Evolutionary conservation across 2,113 vertebrate genomes (phyloP), one percentile per base, ranked within the genome.

Genomic region (Misgurnus mizolepis): DNA sequence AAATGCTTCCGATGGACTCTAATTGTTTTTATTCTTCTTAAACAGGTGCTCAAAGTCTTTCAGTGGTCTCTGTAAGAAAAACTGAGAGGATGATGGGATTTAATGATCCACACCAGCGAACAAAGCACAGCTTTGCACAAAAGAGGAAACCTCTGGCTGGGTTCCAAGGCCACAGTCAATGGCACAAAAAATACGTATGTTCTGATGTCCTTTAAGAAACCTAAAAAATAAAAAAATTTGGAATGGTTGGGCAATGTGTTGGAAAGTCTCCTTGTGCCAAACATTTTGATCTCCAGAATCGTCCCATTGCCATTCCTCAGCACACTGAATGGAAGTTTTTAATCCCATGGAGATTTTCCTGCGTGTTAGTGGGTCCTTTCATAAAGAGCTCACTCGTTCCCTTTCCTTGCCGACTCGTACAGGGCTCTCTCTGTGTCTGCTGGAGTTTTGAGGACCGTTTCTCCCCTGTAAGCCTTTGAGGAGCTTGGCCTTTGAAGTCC

Each of bases 401-500:
- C 67, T 62, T 70, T 61, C 7, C 69, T 68, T 17, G n/a, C 56
- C 39, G 22, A 22, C 61, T 22, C 68, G 79, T 58, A 85, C 62
- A 55, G 39, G 76, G 80, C 67, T 43, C 55, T 47, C 83, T 87
- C 64, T 84, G 83, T 83, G 79, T 78, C 70, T 67, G 67, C 76
- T 53, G 60, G 71, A 64, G 68, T 70, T 82, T 74, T 78, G 78
- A 88, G 86, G 85, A 80, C 76, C 78, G 83, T 84, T 86, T 86
- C 64, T 67, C 68, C 75, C 79, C 49, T 85, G 62, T 72, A 83
- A 65, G 85, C 62, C 83, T 88, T 82, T 87, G 79, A 88, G 86
- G 78, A 88, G 86, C 81, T 83, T 79, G 85, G 79, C 68, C 88
- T 91, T 92, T 91, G 87, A 92, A 89, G 80, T 89, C 87, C 84